A percentile compares a stretch with the other conserved stretches of the same genome.
These are phyloP conservation scores for Adelphocoris suturalis DNA, from an alignment of 2,888 invertebrate species.

Conservation along the genomic window DNA sequence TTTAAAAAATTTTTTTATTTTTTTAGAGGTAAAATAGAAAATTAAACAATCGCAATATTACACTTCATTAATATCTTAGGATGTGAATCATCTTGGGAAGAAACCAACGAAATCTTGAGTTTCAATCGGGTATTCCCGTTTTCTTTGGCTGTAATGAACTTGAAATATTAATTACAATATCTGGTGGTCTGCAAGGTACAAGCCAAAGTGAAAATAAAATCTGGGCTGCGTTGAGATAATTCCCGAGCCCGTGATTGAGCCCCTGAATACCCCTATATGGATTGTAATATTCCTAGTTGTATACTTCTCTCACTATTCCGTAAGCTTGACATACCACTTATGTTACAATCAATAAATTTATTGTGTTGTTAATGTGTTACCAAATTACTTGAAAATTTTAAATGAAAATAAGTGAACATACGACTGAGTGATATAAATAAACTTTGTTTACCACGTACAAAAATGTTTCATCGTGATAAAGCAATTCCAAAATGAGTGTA, in stretches of 20 bases:
- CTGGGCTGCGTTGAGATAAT: neutral
- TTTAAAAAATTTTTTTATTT: too few relatives aligned
- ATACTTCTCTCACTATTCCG: neutral
- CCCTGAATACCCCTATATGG: too few relatives aligned
- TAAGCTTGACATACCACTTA: neutral
- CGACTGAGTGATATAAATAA: constrained; percentile 51
- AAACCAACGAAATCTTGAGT: too few relatives aligned
- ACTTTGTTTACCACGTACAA: constrained; percentile 37
- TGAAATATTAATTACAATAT: too few relatives aligned
- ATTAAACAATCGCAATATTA: too few relatives aligned
- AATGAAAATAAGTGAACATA: constrained; percentile 30
- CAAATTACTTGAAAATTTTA: constrained; percentile 10
- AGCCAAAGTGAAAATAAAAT: neutral
- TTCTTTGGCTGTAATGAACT: too few relatives aligned
- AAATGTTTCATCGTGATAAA: constrained; percentile 31
- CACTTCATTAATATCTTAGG: too few relatives aligned
- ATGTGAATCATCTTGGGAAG: too few relatives aligned
- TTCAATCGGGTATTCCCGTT: too few relatives aligned
- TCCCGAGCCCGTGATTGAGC: too few relatives aligned
- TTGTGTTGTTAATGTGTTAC: neutral
- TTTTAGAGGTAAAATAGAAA: too few relatives aligned
- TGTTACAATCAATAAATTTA: neutral
- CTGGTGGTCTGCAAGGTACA: too few relatives aligned
- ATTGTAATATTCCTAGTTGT: neutral
- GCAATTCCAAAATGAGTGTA: constrained; percentile 60